Evolutionary conservation across 2,797 vertebrate genomes (phyloP), one percentile per base, ranked within the genome.

Genomic region (Rhincodon typus): DNA sequence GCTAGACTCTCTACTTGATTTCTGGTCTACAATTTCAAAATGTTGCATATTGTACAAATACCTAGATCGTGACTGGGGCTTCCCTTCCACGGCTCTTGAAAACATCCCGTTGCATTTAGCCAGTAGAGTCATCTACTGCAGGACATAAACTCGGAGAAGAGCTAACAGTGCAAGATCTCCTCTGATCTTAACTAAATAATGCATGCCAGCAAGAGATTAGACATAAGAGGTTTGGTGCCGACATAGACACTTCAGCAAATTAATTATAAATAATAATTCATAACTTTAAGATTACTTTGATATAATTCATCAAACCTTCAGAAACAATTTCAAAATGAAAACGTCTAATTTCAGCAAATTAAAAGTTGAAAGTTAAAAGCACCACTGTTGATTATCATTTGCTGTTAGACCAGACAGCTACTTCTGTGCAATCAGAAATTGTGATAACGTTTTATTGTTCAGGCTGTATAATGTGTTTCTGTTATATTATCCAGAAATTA

Each of bases 211-310:
- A 53, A 74, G 53, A 94, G 42, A 72, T 42, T 77, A 57, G 15
- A 95, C 15, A 1, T 57, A 57, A 95, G 46, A 74, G 94, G 70
- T 19, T 74, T 13, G 21, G 27, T 30, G 94, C 72, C 17, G 57
- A 77, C 42, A 95, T n/a, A 69, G 30, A 94, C 5, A 30, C 46
- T 77, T 53, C 30, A 95, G 46, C 13, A 77, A 30, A 53, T 94
- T 95, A 77, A 77, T 95, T 95, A 77, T 95, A 95, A 77, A 95
- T 77, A 95, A 95, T 95, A 95, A 95, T 17, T 57, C 70, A 27
- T 57, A 50, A 27, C 70, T 95, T 77, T 94, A 46, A 72, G 46
- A 74, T 30, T 27, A 50, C 42, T 94, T 94, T 67, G 57, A 77
- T n/a, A 77, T 95, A 72, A 95, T 95, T 77, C 30, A 95, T 74